Conservation (phyloP, 2,888 invertebrate species). For the Belgica antarctica region DNA sequence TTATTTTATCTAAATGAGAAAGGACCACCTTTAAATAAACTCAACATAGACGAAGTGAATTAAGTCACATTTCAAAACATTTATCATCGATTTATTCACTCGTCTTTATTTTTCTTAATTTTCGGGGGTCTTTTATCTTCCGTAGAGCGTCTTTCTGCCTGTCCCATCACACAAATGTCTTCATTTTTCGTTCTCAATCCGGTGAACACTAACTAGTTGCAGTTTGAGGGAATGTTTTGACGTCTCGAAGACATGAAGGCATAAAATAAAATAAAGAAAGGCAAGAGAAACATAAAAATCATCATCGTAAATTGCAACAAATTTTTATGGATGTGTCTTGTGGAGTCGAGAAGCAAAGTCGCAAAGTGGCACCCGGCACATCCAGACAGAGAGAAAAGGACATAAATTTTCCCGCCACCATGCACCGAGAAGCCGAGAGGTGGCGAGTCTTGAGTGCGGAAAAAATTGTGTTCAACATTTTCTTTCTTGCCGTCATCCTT, state of each 20-base stretch:
- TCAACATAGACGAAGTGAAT: conserved; percentile 31
- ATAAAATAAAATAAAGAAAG: not conserved
- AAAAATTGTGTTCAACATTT: too few relatives aligned
- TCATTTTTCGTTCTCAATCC: conserved; percentile 6
- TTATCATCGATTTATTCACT: conserved; percentile 32
- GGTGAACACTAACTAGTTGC: not conserved
- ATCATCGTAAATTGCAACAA: conserved; percentile 39
- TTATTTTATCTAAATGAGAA: not conserved
- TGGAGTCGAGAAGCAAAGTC: too few relatives aligned
- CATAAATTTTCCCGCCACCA: not conserved
- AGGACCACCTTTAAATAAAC: conserved; percentile 39
- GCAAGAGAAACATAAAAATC: conserved; percentile 10
- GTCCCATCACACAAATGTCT: conserved; percentile 26
- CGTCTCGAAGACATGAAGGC: conserved; percentile 1
- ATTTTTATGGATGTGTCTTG: conserved; percentile 19
- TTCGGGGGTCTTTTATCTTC: conserved; percentile 40
- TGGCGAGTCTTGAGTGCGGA: too few relatives aligned
- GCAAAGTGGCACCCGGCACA: conserved; percentile 3
- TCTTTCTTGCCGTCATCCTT: too few relatives aligned
- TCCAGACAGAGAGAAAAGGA: not conserved
- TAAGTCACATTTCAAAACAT: conserved; percentile 28
- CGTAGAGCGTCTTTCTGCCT: not conserved
- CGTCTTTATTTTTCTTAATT: conserved; percentile 14
- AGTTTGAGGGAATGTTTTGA: conserved; percentile 9
- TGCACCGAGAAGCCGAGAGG: too few relatives aligned